Conservation (phyloP, 2,888 invertebrate genomes). For the Archips xylosteana region DNA sequence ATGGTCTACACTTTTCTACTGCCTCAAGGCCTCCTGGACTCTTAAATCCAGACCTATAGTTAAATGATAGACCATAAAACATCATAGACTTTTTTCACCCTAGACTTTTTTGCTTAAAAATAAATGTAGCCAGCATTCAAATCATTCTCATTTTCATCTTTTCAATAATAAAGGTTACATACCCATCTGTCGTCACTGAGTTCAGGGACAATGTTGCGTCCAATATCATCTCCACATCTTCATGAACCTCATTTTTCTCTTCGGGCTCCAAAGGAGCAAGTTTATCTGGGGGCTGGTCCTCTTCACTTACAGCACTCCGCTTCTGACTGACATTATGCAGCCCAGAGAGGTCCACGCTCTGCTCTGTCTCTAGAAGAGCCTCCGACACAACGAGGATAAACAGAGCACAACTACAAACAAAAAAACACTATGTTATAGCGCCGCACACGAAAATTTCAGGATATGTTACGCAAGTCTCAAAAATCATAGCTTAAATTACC, state of each 20-base stretch:
- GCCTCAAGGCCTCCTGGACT: too few species aligned
- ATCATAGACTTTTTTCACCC: too few species aligned
- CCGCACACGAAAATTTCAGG: neutral
- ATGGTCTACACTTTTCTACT: too few species aligned
- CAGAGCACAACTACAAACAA: conserved; percentile 79
- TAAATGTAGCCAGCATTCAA: conserved; percentile 10
- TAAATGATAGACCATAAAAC: too few species aligned
- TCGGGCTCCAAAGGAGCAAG: conserved; percentile 40
- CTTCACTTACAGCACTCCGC: conserved; percentile 51
- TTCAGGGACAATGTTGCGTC: conserved; percentile 82
- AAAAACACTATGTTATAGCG: conserved; percentile 21
- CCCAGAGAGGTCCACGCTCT: conserved; percentile 73
- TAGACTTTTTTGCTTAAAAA: too few species aligned
- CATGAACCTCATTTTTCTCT: conserved; percentile 47
- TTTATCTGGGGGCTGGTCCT: conserved; percentile 42
- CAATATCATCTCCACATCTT: conserved; percentile 78
- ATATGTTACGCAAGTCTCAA: conserved; percentile 38
- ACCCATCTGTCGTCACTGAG: conserved; percentile 85
- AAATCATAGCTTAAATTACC: conserved; percentile 66
- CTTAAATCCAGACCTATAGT: too few species aligned
- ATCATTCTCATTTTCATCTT: conserved; percentile 44
- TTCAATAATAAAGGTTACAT: conserved; percentile 55
- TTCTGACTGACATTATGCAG: conserved; percentile 78
- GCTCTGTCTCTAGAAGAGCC: conserved; percentile 72
- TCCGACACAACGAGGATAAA: conserved; percentile 87